Evolutionary conservation across 2,113 vertebrate species (phyloP).

Genomic region (Sinocyclocheilus grahami): DNA sequence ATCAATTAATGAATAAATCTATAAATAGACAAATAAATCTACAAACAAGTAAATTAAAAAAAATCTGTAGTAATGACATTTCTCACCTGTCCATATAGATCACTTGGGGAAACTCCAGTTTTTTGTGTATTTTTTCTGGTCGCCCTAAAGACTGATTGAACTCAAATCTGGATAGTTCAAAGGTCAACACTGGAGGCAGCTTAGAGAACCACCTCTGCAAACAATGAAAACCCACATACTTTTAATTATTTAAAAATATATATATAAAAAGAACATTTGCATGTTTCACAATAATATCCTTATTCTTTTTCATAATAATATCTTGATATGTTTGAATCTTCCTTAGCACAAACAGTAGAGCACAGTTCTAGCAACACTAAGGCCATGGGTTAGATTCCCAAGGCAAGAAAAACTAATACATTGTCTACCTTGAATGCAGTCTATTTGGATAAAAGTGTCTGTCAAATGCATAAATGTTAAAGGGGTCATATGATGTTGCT

Average conservation of each 20-base stretch:
- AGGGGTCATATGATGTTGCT: too few species aligned
- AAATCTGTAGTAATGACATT: not conserved
- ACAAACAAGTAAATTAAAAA: not conserved
- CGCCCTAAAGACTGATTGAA: slow-evolving; percentile 97
- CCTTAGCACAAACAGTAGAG: too few species aligned
- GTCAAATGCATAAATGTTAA: not conserved
- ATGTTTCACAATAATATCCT: not conserved
- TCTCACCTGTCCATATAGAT: slow-evolving; percentile 96
- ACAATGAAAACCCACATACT: not conserved
- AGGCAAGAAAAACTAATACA: not conserved
- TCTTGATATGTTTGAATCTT: not conserved
- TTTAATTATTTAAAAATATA: not conserved
- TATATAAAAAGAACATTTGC: not conserved
- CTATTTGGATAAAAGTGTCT: not conserved
- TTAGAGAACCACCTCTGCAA: slow-evolving; percentile 94
- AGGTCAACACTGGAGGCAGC: slow-evolving; percentile 93
- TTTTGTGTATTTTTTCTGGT: slow-evolving; percentile 98
- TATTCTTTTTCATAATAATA: not conserved
- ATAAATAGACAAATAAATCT: not conserved
- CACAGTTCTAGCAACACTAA: not conserved
- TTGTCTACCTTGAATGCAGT: not conserved
- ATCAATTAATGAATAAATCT: too few species aligned
- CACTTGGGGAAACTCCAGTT: slow-evolving; percentile 91
- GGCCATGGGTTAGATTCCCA: not conserved
- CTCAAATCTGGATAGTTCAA: slow-evolving; percentile 96